phyloP scores from a whole-genome alignment of 2,888 invertebrate genomes.

The Galeruca laticollis region DNA sequence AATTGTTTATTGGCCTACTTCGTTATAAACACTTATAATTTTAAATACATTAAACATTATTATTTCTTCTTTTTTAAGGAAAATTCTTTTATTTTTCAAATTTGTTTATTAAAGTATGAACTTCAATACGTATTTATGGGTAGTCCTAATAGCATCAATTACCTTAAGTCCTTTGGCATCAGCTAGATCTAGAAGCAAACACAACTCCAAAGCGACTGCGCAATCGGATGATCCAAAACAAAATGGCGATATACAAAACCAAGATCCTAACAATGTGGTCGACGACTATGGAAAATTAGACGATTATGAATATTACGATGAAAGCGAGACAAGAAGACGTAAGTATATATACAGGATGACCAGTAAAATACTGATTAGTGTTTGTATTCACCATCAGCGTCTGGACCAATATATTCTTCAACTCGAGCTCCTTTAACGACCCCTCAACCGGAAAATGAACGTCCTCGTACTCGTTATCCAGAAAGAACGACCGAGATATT shows the following conservation, averaged over 20 bases:
- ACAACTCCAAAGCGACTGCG: constrained; percentile 25
- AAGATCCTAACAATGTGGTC: constrained; percentile 57
- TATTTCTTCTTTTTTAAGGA: too few relatives aligned
- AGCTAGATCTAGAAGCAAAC: constrained; percentile 55
- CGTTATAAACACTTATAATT: too few relatives aligned
- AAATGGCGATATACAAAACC: constrained; percentile 53
- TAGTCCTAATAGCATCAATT: neutral
- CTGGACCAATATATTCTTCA: neutral
- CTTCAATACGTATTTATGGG: neutral
- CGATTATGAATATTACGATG: constrained; percentile 60
- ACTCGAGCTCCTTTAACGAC: constrained; percentile 48
- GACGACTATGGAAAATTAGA: constrained; percentile 57
- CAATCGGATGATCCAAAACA: constrained; percentile 45
- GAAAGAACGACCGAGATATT: constrained; percentile 55
- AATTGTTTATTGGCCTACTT: neutral
- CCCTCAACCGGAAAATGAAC: constrained; percentile 63
- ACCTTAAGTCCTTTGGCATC: constrained; percentile 44
- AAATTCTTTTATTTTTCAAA: neutral
- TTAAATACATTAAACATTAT: too few relatives aligned
- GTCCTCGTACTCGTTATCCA: constrained; percentile 43
- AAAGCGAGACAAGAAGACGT: constrained; percentile 43
- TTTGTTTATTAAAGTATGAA: neutral
- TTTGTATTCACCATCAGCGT: neutral
- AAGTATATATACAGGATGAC: constrained; percentile 12
- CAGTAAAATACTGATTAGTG: neutral